Evolutionary conservation across 2,113 vertebrate genomes (phyloP).

Genomic region (Manacus vitellinus): DNA sequence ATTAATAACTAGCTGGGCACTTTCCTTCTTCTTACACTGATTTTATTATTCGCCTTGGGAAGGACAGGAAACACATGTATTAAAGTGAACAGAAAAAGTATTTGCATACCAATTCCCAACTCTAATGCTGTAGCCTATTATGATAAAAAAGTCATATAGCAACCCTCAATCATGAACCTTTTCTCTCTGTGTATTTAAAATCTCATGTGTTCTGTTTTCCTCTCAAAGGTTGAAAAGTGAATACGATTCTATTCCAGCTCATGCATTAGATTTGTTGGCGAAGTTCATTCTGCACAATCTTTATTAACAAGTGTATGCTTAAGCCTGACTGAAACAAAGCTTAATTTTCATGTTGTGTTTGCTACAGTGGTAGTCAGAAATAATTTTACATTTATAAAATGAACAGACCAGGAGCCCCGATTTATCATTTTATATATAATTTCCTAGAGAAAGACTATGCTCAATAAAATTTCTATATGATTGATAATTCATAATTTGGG

Average conservation of each 20-base stretch:
- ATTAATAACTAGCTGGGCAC: not conserved
- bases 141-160: not conserved
- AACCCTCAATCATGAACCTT: not conserved
- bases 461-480: not conserved
- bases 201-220: not conserved
- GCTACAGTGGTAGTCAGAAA: not conserved
- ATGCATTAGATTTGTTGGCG: not conserved
- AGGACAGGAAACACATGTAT: not conserved
- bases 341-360: not conserved
- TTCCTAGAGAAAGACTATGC: not conserved
- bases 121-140: not conserved
- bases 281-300: not conserved
- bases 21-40: not conserved
- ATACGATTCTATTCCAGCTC: not conserved
- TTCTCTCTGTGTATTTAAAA: not conserved
- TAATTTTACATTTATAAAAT: not conserved
- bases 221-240: not conserved
- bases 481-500: not conserved
- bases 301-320: not conserved
- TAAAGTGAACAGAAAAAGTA: not conserved
- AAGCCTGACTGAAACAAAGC: not conserved
- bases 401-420: fast-evolving
- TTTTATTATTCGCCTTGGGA: not conserved
- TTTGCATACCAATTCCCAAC: not conserved
- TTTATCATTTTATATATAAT: not conserved